phyloP scores from a whole-genome alignment of 1,140 invertebrate species.

The Drosophila sp. region DNA sequence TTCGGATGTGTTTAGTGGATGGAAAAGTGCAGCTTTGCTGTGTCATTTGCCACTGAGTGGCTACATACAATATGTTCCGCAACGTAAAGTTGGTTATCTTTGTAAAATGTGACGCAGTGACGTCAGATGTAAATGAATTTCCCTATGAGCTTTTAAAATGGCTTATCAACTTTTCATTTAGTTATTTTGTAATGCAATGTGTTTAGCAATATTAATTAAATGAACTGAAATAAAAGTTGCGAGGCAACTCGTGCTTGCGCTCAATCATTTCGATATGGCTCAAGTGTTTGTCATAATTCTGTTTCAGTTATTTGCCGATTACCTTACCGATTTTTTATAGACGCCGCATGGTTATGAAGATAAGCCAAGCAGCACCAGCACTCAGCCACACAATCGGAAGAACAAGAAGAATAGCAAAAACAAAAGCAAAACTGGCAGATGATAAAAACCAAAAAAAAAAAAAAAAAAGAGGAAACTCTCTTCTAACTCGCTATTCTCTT shows the following conservation, averaged over 20 bases:
- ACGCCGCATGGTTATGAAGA: slow-evolving; percentile 30
- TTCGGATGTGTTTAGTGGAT: slow-evolving; percentile 59
- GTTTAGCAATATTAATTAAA: slow-evolving; percentile 1
- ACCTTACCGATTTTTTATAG: slow-evolving; percentile 22
- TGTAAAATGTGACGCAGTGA: not conserved
- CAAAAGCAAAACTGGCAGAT: slow-evolving; percentile 64
- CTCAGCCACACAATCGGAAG: slow-evolving; percentile 21
- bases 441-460: slow-evolving; percentile 58
- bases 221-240: not conserved
- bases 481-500: slow-evolving; percentile 4
- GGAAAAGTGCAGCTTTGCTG: slow-evolving; percentile 43
- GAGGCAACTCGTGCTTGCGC: slow-evolving; percentile 64
- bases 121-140: slow-evolving; percentile 16
- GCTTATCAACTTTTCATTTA: slow-evolving; percentile 23
- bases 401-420: slow-evolving; percentile 3
- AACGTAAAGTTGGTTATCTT: not conserved
- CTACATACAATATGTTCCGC: not conserved
- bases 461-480: slow-evolving; percentile 51
- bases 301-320: slow-evolving; percentile 50
- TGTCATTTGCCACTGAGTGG: not conserved
- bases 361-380: slow-evolving; percentile 43
- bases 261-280: slow-evolving; percentile 71
- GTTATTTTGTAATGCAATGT: slow-evolving; percentile 27
- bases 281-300: slow-evolving; percentile 44
- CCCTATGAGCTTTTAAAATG: not conserved